Conservation (phyloP, 2,797 vertebrate genomes). For the Cottoperca gobio region DNA sequence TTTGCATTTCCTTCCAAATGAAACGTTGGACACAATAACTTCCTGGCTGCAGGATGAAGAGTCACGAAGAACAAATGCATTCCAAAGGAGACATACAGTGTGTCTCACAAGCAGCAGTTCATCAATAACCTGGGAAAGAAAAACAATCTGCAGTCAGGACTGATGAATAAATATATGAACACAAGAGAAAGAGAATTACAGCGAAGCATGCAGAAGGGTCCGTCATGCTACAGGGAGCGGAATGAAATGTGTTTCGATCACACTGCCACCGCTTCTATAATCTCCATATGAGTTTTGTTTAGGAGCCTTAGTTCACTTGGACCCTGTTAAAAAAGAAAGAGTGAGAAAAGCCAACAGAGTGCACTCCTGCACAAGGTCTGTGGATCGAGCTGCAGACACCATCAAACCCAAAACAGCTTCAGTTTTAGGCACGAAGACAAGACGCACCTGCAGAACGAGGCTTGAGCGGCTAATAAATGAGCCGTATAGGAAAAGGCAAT, state of each 20-base stretch:
- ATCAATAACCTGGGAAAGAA: background rate
- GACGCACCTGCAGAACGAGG: slow-evolving; percentile 13
- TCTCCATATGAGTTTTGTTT: slow-evolving; percentile 18
- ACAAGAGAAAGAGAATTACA: slow-evolving; percentile 1
- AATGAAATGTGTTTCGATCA: slow-evolving; percentile 24
- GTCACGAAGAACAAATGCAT: background rate
- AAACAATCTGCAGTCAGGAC: background rate
- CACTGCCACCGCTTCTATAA: background rate
- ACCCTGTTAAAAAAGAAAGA: background rate
- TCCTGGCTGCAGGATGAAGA: background rate
- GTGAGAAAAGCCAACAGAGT: background rate
- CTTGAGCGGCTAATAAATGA: slow-evolving; percentile 48
- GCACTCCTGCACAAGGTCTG: background rate
- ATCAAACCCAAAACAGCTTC: slow-evolving; percentile 38
- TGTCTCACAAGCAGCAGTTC: slow-evolving; percentile 6
- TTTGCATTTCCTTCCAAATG: background rate
- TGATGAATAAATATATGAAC: background rate
- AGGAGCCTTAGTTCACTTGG: background rate
- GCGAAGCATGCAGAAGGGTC: background rate
- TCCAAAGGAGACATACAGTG: background rate
- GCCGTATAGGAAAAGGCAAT: slow-evolving; percentile 31
- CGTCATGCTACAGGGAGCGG: background rate
- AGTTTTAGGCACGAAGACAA: slow-evolving; percentile 44
- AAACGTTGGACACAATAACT: background rate
- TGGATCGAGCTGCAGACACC: slow-evolving; percentile 17